Percentiles rank a stretch among this genome's conserved stretches.
Conservation (phyloP, 1,140 invertebrate genomes). For the Rhizoglyphus robini region DNA sequence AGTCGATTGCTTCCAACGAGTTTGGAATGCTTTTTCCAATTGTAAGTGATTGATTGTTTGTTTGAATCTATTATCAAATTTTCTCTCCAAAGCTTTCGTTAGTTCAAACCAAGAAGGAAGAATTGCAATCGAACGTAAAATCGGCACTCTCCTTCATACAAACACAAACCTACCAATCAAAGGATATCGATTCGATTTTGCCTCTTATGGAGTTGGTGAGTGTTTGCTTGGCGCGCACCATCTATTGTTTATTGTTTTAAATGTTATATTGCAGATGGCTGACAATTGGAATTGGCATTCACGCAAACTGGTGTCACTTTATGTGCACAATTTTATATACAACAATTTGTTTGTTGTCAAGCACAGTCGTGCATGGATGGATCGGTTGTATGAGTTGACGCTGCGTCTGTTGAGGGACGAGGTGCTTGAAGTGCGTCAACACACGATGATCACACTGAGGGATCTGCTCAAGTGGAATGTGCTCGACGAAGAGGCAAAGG, state of each 20-base stretch:
- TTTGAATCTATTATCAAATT: neutral
- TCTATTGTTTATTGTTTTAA: neutral
- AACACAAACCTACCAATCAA: neutral
- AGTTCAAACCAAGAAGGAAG: neutral
- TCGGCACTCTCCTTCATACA: neutral
- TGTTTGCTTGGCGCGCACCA: no score
- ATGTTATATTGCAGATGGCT: neutral
- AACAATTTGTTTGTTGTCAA: constrained; percentile 61
- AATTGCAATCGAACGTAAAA: neutral
- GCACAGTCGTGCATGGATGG: constrained; percentile 39
- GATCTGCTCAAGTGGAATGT: constrained; percentile 74
- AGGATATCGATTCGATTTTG: neutral
- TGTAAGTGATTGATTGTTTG: neutral
- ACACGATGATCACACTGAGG: constrained; percentile 62
- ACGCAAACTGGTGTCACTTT: constrained; percentile 51
- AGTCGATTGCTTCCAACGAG: neutral
- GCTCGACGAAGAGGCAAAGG: constrained; percentile 36
- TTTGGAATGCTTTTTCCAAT: no score
- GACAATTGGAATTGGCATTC: constrained; percentile 54
- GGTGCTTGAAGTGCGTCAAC: constrained; percentile 59
- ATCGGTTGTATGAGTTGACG: constrained; percentile 28
- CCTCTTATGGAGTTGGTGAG: neutral
- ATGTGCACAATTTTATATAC: constrained; percentile 65
- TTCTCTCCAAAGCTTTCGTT: neutral
- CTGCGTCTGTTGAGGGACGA: constrained; percentile 49